These are phyloP conservation scores for Maniola jurtina DNA, from an alignment of 1,140 invertebrate genomes.

Conservation along the genomic window DNA sequence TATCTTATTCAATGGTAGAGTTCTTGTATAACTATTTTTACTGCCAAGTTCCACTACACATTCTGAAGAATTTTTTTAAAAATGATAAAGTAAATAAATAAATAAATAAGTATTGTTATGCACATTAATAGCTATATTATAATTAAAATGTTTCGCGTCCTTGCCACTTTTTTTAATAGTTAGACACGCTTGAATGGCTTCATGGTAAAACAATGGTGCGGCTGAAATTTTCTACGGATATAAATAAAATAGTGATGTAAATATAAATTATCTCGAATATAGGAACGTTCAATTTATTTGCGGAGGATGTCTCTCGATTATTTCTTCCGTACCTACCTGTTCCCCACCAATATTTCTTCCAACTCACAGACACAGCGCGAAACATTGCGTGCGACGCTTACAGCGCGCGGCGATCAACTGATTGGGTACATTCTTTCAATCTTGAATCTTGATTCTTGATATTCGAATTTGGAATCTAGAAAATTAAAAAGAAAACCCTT, in stretches of 20 bases:
- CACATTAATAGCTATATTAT: too few relatives aligned
- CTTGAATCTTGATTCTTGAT: constrained; percentile 13
- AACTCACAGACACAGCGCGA: constrained; percentile 66
- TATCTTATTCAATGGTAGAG: constrained; percentile 29
- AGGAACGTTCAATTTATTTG: constrained; percentile 42
- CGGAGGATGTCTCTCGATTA: constrained; percentile 62
- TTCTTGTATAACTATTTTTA: constrained; percentile 8
- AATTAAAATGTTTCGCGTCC: too few relatives aligned
- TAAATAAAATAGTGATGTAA: neutral
- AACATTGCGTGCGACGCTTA: constrained; percentile 68
- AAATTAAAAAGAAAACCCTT: neutral
- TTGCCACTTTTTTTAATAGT: too few relatives aligned
- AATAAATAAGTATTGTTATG: too few relatives aligned
- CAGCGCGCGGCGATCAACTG: constrained; percentile 63
- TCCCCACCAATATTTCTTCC: constrained; percentile 77
- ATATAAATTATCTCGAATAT: constrained; percentile 10
- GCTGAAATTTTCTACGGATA: too few relatives aligned
- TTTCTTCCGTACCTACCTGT: constrained; percentile 73
- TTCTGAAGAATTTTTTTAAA: neutral
- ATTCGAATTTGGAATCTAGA: constrained; percentile 11
- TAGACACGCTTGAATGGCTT: neutral
- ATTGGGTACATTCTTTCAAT: constrained; percentile 29
- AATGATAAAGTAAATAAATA: too few relatives aligned
- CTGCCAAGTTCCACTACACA: constrained; percentile 20
- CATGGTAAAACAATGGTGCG: neutral